Percentiles rank a stretch among this genome's conserved stretches.
Conservation (phyloP, 2,888 invertebrate genomes). For the Syrphus vitripennis region DNA sequence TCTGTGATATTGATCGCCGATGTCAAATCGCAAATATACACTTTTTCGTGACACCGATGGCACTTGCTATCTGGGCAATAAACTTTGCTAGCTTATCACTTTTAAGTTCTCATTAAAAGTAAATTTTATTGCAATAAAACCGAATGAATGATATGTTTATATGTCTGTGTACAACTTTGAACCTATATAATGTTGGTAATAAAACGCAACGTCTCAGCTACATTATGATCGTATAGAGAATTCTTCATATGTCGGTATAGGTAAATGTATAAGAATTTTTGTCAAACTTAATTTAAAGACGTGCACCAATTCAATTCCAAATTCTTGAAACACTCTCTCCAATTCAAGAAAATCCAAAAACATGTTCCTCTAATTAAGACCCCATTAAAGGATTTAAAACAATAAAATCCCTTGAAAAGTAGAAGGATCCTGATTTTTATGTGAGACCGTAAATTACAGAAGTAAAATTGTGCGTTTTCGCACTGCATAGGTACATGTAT, state of each 20-base stretch:
- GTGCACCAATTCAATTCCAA: not conserved
- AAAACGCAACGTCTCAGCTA: not conserved
- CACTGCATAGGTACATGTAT: not conserved
- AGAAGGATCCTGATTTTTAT: constrained; percentile 38
- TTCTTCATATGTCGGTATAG: not conserved
- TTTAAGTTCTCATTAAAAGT: constrained; percentile 76
- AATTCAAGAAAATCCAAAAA: not conserved
- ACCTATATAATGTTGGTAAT: not conserved
- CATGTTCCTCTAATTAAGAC: constrained; percentile 32
- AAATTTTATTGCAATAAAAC: constrained; percentile 75
- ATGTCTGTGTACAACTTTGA: not conserved
- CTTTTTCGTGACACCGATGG: constrained; percentile 75
- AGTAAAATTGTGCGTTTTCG: constrained; percentile 30
- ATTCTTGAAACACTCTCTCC: not conserved
- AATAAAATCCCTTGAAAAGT: constrained; percentile 1
- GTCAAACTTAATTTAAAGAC: constrained; percentile 26
- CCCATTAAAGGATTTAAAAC: constrained; percentile 5
- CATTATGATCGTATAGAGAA: too few relatives aligned
- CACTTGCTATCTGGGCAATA: constrained; percentile 78
- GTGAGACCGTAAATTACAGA: constrained; percentile 42
- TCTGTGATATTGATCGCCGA: constrained; percentile 53
- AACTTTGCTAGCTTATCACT: constrained; percentile 77
- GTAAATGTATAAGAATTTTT: not conserved
- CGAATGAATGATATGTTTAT: constrained; percentile 37
- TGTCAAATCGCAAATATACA: constrained; percentile 50